phyloP scores from a whole-genome alignment of 2,888 invertebrate genomes.

The Baccha elongata region DNA sequence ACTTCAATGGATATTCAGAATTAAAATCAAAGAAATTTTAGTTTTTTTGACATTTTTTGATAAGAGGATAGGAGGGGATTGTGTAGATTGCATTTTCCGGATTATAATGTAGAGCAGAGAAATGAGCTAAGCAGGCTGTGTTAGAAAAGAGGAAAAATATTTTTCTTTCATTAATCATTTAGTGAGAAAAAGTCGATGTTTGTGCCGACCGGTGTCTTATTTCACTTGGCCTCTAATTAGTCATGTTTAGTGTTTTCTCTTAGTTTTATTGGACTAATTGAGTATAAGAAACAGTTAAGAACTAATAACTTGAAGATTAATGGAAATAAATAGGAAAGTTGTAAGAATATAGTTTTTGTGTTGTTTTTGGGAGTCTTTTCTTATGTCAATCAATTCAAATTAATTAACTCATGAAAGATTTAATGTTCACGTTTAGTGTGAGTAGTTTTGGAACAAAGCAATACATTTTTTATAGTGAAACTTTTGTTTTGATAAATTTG shows the following conservation, averaged over 20 bases:
- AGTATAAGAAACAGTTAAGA: neutral
- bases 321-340: neutral
- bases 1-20: conserved; percentile 12
- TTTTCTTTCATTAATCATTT: neutral
- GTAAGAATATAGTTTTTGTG: neutral
- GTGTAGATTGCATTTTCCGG: neutral
- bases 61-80: neutral
- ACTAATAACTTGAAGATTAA: neutral
- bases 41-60: conserved; percentile 9
- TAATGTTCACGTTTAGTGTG: neutral
- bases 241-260: neutral
- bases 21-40: conserved; percentile 19
- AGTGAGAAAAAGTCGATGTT: neutral
- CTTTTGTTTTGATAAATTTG: too few species aligned
- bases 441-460: neutral
- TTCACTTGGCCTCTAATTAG: neutral
- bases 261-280: neutral
- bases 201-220: too few species aligned
- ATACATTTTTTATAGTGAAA: too few species aligned
- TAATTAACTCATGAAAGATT: neutral
- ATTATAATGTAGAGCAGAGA: neutral
- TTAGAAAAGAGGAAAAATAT: neutral
- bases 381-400: neutral
- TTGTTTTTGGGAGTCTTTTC: neutral
- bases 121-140: neutral